Percentiles rank a stretch among this genome's conserved stretches.
Conservation (phyloP, 2,797 vertebrate genomes). For the Synaphobranchus kaupii region DNA sequence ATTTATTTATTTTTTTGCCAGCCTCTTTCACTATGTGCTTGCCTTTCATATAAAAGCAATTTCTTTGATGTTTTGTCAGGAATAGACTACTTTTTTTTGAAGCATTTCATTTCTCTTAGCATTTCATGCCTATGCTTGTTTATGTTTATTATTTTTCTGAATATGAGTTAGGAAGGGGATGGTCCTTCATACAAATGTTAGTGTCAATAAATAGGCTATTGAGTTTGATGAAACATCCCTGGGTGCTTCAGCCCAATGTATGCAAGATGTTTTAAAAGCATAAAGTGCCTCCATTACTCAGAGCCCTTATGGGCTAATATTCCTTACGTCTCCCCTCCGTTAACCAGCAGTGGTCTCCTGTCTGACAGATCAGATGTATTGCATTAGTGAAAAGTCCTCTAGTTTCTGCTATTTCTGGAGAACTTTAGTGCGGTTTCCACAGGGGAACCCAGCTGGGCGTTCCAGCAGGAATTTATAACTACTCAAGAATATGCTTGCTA, state of each 20-base stretch:
- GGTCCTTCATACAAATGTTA: not conserved
- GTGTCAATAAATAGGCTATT: not conserved
- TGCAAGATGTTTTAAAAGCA: not conserved
- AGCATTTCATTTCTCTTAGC: not conserved
- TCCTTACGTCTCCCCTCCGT: not conserved
- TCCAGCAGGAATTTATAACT: not conserved
- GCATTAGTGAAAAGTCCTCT: not conserved
- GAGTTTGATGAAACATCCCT: not conserved
- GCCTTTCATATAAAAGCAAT: not conserved
- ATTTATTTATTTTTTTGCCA: not conserved
- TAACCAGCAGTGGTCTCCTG: not conserved
- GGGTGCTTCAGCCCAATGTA: not conserved
- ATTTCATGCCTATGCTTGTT: not conserved
- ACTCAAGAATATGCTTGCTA: not conserved
- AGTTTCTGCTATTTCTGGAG: not conserved
- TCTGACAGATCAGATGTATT: not conserved
- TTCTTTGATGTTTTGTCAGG: not conserved
- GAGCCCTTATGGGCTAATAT: not conserved
- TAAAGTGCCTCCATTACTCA: not conserved
- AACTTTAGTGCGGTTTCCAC: not conserved
- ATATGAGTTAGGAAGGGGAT: not conserved
- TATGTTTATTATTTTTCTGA: not conserved
- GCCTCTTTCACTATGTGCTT: not conserved
- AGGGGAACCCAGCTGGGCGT: not conserved
- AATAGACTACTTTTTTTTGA: not conserved